Evolutionary conservation across 2,797 vertebrate genomes (phyloP), one percentile per base, ranked within the genome.

Genomic region (Siniperca scherzeri): DNA sequence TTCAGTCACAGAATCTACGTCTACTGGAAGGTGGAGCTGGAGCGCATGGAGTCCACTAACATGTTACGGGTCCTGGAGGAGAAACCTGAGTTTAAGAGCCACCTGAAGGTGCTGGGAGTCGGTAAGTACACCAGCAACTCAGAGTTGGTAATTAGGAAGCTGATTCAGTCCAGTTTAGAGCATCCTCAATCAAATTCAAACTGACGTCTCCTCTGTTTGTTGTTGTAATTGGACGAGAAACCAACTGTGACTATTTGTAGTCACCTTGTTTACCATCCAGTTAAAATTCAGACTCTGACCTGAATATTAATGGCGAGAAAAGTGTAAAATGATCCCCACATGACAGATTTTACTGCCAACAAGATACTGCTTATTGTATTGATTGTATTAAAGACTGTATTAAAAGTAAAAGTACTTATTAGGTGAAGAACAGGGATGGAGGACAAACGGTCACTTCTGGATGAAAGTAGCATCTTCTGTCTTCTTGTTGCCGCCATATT

Each of bases 1-100:
- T 99, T 99, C 95, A 99, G 91, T 83, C 97, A 99, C 86, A 99
- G 99, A 91, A 99, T 99, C 92, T 97, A 98, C 65, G 96, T 99
- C 81, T 99, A 99, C 93, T 99, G 98, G 98, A 97, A 97, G 85
- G 97, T 99, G 78, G 94, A 96, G 86, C 95, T 99, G 82, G 98
- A 99, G 93, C 96, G 97, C 59, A 99, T 99, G 97, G 98, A 99
- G 87, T 98, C 98, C 79, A 98, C 97, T 22, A 99, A 97, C 90
- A 95, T 99, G 67, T 53, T 97, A 73, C 96, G 97, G 40, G 92
- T 99, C 27, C 92, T 99, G 86, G 97, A 98, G 66, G 87, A 95
- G 75, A 95, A 96, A 62, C 95, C 96, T 0, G 95, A 97, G 76
- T 98, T 97, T 87, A 93, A 12, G 56, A 70, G 17, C 33, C 95